Percentiles rank a stretch among this genome's conserved stretches.
These are phyloP conservation scores for Notospermus geniculatus DNA, from an alignment of 1,140 invertebrate genomes.

Conservation along the genomic window DNA sequence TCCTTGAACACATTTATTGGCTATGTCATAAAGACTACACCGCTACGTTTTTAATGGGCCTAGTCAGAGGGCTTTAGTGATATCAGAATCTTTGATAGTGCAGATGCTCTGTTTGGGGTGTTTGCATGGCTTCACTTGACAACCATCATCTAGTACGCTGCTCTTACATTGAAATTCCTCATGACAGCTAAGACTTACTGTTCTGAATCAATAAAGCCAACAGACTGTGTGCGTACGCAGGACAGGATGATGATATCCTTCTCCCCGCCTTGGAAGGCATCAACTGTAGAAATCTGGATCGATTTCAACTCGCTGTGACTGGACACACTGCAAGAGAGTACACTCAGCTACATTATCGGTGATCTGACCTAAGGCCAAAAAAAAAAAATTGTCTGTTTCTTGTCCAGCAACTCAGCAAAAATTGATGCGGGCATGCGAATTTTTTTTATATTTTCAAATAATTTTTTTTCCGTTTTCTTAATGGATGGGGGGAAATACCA, in stretches of 20 bases:
- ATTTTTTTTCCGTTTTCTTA: too few relatives aligned
- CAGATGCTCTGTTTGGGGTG: neutral
- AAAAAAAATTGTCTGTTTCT: too few relatives aligned
- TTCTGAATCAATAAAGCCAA: constrained; percentile 45
- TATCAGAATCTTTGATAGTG: neutral
- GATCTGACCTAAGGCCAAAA: too few relatives aligned
- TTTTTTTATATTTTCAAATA: too few relatives aligned
- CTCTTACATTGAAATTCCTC: neutral
- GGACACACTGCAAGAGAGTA: constrained; percentile 19
- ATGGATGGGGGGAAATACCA: too few relatives aligned
- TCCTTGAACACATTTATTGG: too few relatives aligned
- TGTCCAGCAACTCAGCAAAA: too few relatives aligned
- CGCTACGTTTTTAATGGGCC: too few relatives aligned
- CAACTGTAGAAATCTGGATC: constrained; percentile 45
- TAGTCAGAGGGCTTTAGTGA: too few relatives aligned
- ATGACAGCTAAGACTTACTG: constrained; percentile 31
- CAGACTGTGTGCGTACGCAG: constrained; percentile 36
- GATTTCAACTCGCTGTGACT: constrained; percentile 25
- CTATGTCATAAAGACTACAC: too few relatives aligned
- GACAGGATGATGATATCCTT: constrained; percentile 46
- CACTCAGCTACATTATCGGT: neutral
- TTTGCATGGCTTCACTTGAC: neutral
- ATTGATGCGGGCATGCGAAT: too few relatives aligned
- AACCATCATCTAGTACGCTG: too few relatives aligned
- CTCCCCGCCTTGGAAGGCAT: constrained; percentile 50